Percentiles rank a stretch among this genome's conserved stretches.
Conservation (phyloP, 2,113 vertebrate genomes). For the Scortum barcoo region DNA sequence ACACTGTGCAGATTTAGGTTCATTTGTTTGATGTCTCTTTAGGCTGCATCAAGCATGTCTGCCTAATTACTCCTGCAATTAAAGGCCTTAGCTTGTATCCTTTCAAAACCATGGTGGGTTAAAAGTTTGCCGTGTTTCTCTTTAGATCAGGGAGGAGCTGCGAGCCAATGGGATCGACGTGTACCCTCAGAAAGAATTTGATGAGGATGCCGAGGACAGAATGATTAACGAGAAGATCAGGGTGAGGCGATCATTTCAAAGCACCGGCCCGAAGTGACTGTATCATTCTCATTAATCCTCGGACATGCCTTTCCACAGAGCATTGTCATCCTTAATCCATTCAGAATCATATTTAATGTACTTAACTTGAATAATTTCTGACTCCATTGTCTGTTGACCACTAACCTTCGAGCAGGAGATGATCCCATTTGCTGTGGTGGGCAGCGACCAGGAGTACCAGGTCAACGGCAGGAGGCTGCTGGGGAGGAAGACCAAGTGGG, state of each 20-base stretch:
- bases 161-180: slow-evolving; percentile 95
- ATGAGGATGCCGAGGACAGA: slow-evolving; percentile 95
- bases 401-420: slow-evolving; percentile 88
- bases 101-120: slow-evolving; percentile 15
- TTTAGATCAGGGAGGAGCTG: slow-evolving; percentile 93
- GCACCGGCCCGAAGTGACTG: not conserved
- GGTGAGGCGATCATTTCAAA: slow-evolving; percentile 79
- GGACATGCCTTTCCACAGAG: slow-evolving; percentile 3
- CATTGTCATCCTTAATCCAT: not conserved
- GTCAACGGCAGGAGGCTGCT: slow-evolving; percentile 96
- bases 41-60: slow-evolving; percentile 13
- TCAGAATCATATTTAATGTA: not conserved
- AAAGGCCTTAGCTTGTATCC: slow-evolving; percentile 33
- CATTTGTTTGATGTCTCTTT: slow-evolving; percentile 32
- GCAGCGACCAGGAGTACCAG: slow-evolving; percentile 98
- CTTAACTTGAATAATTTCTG: not conserved
- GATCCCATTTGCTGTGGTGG: slow-evolving; percentile 98
- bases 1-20: slow-evolving; percentile 9
- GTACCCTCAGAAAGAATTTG: slow-evolving; percentile 98
- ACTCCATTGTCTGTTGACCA: slow-evolving; percentile 16
- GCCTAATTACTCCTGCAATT: slow-evolving; percentile 28
- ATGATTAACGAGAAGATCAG: slow-evolving; percentile 97
- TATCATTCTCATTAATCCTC: slow-evolving; percentile 1
- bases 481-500: slow-evolving; percentile 98
- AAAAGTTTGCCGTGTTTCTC: slow-evolving; percentile 4